Percentiles rank a stretch among this genome's conserved stretches.
These are phyloP conservation scores for Hozukius guyotensis DNA, from an alignment of 2,797 vertebrate species.

Conservation along the genomic window DNA sequence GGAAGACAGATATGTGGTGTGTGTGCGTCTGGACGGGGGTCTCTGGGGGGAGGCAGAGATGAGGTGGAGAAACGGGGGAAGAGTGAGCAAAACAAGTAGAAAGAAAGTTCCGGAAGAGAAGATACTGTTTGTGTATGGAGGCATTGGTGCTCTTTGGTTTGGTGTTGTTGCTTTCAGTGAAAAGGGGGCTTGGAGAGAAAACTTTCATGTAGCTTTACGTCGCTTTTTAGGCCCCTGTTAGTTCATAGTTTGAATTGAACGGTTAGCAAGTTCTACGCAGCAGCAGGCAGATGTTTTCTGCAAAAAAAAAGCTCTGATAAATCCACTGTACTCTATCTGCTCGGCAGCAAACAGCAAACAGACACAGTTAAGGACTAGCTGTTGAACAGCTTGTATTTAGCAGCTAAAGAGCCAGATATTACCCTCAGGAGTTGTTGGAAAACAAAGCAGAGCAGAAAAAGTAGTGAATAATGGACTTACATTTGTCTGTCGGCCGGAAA, in stretches of 20 bases:
- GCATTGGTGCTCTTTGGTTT: background rate
- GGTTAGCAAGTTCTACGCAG: background rate
- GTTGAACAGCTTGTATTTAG: background rate
- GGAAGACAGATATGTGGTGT: conserved; percentile 11
- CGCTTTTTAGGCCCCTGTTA: background rate
- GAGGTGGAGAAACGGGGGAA: background rate
- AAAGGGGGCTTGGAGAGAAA: background rate
- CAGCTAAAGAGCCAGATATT: background rate
- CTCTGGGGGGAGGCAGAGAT: background rate
- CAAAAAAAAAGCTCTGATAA: background rate
- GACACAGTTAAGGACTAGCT: background rate
- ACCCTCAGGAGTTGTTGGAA: too few relatives aligned
- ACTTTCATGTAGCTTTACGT: background rate
- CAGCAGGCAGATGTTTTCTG: background rate
- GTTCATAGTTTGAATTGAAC: background rate
- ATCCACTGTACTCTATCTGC: background rate
- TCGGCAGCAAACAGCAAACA: too few relatives aligned
- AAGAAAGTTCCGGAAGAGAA: background rate
- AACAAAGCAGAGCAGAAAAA: too few relatives aligned
- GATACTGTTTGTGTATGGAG: background rate
- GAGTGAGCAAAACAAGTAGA: background rate
- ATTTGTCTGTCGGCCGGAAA: too few relatives aligned
- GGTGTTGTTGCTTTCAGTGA: background rate
- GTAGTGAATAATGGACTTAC: too few relatives aligned
- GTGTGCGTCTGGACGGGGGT: background rate